Percentiles rank a stretch among this genome's conserved stretches.
Conservation (phyloP, 2,888 invertebrate species). For the Actias luna region DNA sequence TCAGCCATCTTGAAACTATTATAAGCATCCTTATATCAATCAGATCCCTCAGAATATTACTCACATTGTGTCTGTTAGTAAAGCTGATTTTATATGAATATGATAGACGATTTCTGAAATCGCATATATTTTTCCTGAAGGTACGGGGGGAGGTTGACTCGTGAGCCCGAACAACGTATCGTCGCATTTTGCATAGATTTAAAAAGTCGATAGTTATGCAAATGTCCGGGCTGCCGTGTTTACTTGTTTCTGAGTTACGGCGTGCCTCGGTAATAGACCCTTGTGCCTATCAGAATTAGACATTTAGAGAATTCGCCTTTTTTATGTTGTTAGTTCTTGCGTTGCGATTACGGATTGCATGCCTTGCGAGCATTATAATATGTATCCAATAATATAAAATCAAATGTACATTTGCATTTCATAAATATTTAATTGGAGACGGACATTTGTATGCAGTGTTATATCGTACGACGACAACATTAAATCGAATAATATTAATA, state of each 20-base stretch:
- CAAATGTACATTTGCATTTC: conserved; percentile 26
- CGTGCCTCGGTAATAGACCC: conserved; percentile 70
- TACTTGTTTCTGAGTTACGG: conserved; percentile 78
- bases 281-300: conserved; percentile 67
- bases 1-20: conserved; percentile 48
- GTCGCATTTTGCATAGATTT: conserved; percentile 81
- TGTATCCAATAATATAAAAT: conserved; percentile 38
- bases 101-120: conserved; percentile 62
- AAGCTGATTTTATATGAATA: background rate
- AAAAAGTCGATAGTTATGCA: conserved; percentile 80
- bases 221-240: conserved; percentile 74
- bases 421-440: conserved; percentile 1
- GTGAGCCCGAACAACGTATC: conserved; percentile 75
- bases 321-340: conserved; percentile 36
- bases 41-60: background rate
- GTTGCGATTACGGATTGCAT: conserved; percentile 57
- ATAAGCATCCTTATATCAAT: background rate
- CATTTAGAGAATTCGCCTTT: conserved; percentile 50
- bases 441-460: background rate
- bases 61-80: background rate
- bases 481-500: background rate
- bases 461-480: background rate
- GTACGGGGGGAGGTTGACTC: conserved; percentile 52
- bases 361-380: conserved; percentile 46
- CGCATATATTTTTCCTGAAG: conserved; percentile 66